phyloP scores from a whole-genome alignment of 2,888 invertebrate genomes.

The Drosophila tanythrix region DNA sequence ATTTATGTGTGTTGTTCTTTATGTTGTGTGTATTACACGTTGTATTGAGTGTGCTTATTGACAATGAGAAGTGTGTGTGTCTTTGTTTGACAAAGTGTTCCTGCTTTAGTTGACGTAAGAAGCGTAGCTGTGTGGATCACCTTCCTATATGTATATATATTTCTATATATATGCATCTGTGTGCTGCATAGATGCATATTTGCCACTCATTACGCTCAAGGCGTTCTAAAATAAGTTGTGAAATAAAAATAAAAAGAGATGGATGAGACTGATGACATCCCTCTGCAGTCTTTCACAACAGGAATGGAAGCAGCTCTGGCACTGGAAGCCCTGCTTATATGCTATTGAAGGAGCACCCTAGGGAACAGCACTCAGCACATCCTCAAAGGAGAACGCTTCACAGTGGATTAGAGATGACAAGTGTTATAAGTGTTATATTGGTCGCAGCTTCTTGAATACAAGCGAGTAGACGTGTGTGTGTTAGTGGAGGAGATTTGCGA shows the following conservation, averaged over 20 bases:
- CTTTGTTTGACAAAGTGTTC: conserved; percentile 34
- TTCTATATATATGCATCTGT: conserved; percentile 30
- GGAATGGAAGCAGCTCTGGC: not conserved
- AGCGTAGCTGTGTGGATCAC: conserved; percentile 58
- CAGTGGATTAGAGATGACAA: too few relatives aligned
- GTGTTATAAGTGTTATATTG: not conserved
- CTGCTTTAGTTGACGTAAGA: conserved; percentile 47
- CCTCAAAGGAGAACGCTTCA: not conserved
- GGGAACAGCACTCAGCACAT: not conserved
- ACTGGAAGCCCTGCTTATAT: not conserved
- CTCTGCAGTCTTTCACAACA: not conserved
- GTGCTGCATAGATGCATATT: not conserved
- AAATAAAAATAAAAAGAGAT: too few relatives aligned
- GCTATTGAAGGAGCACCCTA: too few relatives aligned
- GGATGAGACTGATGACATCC: too few relatives aligned
- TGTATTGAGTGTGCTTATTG: conserved; percentile 51
- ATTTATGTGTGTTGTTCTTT: conserved; percentile 6
- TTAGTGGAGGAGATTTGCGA: too few relatives aligned
- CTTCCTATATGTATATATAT: conserved; percentile 2
- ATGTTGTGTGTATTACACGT: conserved; percentile 34
- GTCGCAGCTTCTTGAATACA: too few relatives aligned
- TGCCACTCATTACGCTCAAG: not conserved
- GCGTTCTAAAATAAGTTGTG: too few relatives aligned
- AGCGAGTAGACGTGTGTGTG: too few relatives aligned
- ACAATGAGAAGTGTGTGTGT: conserved; percentile 49